Conservation (phyloP, 2,113 vertebrate genomes). For the Leucopsar rothschildi region DNA sequence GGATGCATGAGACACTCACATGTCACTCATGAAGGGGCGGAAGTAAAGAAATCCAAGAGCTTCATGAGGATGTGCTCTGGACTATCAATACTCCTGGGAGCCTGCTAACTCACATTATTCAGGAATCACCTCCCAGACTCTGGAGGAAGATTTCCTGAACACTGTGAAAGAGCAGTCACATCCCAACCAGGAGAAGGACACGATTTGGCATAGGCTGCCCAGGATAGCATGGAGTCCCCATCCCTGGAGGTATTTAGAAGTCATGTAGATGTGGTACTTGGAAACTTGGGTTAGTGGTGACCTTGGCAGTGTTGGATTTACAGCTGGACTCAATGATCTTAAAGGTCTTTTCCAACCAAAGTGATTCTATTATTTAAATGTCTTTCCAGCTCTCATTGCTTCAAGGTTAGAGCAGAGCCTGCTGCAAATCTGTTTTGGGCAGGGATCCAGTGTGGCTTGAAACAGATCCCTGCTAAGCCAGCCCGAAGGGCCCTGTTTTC, state of each 20-base stretch:
- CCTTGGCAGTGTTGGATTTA: neutral
- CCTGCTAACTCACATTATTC: neutral
- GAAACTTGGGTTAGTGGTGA: neutral
- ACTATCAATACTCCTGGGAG: neutral
- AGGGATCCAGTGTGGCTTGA: neutral
- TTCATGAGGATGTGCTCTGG: neutral
- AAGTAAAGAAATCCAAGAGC: neutral
- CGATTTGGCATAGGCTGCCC: neutral
- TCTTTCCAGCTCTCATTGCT: neutral
- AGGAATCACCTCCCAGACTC: neutral
- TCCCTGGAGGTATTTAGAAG: neutral
- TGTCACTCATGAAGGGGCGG: neutral
- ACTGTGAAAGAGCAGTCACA: neutral
- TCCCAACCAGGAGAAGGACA: neutral
- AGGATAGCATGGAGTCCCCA: neutral
- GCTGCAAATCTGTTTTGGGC: neutral
- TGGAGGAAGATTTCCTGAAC: neutral
- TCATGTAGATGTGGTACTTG: neutral
- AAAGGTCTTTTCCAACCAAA: neutral
- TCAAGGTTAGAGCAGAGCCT: constrained; percentile 22
- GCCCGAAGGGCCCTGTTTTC: neutral
- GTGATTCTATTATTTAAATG: neutral
- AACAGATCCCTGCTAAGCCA: neutral
- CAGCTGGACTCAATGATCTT: neutral
- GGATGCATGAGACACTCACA: neutral